Evolutionary conservation across 2,113 vertebrate species (phyloP).

Genomic region (Rhagologus leucostigma): DNA sequence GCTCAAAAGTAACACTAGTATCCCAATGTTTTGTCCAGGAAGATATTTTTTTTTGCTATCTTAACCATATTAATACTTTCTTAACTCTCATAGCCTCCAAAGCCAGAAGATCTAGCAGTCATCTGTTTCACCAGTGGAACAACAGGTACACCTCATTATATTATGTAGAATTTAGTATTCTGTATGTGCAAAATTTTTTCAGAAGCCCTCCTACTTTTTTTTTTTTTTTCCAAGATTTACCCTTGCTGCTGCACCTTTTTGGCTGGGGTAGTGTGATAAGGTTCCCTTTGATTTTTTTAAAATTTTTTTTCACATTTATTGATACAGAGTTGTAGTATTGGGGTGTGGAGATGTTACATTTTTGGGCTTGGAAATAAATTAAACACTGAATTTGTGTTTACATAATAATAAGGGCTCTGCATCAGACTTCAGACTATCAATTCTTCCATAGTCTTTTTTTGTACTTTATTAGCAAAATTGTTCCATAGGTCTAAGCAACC

Average conservation of each 20-base stretch:
- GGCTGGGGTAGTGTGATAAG: background rate
- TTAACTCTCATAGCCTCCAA: constrained; percentile 80
- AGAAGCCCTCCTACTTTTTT: background rate
- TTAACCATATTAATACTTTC: background rate
- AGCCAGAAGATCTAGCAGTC: constrained; percentile 90
- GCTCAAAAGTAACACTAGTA: background rate
- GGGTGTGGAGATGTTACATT: background rate
- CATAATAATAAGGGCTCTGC: background rate
- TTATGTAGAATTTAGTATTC: background rate
- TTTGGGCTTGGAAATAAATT: background rate
- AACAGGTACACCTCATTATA: constrained; percentile 80
- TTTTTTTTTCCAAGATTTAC: background rate
- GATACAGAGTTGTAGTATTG: background rate
- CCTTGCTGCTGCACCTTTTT: background rate
- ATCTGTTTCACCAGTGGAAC: constrained; percentile 98
- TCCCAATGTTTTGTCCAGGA: background rate
- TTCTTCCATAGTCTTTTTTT: background rate
- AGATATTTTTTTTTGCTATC: background rate
- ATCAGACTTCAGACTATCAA: background rate
- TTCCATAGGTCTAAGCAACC: background rate
- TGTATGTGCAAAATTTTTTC: background rate
- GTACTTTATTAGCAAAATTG: background rate
- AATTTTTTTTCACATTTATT: background rate
- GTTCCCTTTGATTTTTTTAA: background rate
- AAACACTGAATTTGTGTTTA: background rate